These are phyloP conservation scores for Liparis tanakae DNA, from an alignment of 2,797 vertebrate genomes.

Conservation along the genomic window DNA sequence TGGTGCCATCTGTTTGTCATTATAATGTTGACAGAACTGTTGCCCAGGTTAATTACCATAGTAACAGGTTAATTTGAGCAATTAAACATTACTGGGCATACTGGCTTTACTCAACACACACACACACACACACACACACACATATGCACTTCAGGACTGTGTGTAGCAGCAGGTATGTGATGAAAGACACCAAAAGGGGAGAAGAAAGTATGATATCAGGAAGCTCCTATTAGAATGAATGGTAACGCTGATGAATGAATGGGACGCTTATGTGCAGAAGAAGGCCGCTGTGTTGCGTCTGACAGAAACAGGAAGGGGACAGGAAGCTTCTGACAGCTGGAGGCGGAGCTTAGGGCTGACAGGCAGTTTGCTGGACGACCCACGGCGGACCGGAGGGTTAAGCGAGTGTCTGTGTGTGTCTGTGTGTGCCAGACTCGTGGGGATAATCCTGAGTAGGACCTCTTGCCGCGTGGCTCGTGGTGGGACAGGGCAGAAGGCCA, in stretches of 20 bases:
- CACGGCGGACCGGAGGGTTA: constrained; percentile 46
- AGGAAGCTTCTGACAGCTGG: constrained; percentile 73
- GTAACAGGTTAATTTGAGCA: constrained; percentile 79
- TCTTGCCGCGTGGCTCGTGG: constrained; percentile 65
- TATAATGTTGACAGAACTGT: constrained; percentile 72
- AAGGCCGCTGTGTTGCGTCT: constrained; percentile 65
- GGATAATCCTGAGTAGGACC: constrained; percentile 59
- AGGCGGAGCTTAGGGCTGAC: constrained; percentile 59
- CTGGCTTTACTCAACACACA: constrained; percentile 52
- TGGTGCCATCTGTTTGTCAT: constrained; percentile 76
- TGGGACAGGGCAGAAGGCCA: constrained; percentile 67
- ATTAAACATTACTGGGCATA: constrained; percentile 73
- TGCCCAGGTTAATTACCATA: constrained; percentile 76
- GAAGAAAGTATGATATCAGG: constrained; percentile 45
- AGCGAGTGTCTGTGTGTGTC: constrained; percentile 20
- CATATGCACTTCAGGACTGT: background rate
- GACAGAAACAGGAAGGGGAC: constrained; percentile 72
- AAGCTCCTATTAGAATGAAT: constrained; percentile 58
- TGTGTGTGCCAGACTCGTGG: constrained; percentile 32
- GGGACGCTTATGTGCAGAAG: constrained; percentile 48
- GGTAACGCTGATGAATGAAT: constrained; percentile 65
- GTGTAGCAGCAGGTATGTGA: constrained; percentile 39
- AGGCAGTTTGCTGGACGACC: constrained; percentile 49
- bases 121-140: constrained; percentile 6
- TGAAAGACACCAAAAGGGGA: constrained; percentile 50